These are phyloP conservation scores for Crenichthys baileyi DNA, from an alignment of 2,797 vertebrate genomes.

Conservation along the genomic window DNA sequence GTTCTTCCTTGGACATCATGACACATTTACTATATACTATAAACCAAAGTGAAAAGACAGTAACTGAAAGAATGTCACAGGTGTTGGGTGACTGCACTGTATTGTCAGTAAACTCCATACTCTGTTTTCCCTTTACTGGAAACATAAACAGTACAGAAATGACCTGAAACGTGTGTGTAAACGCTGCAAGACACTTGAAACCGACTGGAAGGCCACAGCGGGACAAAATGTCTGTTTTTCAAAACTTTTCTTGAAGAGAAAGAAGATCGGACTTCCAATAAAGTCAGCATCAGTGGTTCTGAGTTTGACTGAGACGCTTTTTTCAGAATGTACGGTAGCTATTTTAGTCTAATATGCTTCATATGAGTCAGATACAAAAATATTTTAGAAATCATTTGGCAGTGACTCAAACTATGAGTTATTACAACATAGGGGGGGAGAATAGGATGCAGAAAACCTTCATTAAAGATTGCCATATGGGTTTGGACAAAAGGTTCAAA, in stretches of 20 bases:
- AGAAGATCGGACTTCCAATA: conserved; percentile 13
- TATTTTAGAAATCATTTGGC: neutral
- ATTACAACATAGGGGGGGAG: neutral
- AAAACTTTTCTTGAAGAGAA: conserved; percentile 18
- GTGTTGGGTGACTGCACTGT: neutral
- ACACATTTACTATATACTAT: neutral
- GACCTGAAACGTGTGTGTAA: conserved; percentile 11
- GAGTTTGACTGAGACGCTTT: neutral
- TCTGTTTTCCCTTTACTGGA: conserved; percentile 19
- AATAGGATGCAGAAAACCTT: neutral
- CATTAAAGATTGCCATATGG: neutral
- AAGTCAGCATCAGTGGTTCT: neutral
- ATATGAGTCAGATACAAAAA: neutral
- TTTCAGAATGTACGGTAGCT: neutral
- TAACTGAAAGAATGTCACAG: conserved; percentile 1
- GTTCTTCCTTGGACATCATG: neutral
- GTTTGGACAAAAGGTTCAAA: neutral
- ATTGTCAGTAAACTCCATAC: conserved; percentile 23
- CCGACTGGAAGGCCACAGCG: conserved; percentile 10
- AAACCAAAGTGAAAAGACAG: neutral
- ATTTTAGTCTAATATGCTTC: neutral
- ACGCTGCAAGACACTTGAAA: conserved; percentile 5
- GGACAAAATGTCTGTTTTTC: conserved; percentile 23
- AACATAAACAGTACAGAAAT: conserved; percentile 38
- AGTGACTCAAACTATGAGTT: neutral